These are phyloP conservation scores for Reinhardtius hippoglossoides DNA, from an alignment of 2,113 vertebrate species.

Conservation along the genomic window DNA sequence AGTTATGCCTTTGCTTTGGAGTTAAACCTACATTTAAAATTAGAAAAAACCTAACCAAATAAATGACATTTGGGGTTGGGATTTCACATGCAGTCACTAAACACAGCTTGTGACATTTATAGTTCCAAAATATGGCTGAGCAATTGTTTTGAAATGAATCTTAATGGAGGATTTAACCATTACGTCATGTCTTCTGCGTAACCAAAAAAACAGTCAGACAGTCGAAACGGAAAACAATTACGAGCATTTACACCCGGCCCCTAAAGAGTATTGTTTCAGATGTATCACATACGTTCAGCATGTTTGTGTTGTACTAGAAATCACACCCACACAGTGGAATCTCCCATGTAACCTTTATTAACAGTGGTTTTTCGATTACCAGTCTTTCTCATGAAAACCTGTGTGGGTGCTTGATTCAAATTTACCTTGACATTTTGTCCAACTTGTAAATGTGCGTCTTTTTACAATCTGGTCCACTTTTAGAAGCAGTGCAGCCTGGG, in stretches of 20 bases:
- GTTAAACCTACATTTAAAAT: not conserved
- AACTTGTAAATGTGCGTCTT: not conserved
- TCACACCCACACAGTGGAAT: conserved; percentile 29
- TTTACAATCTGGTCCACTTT: no score
- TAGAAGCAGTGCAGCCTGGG: no score
- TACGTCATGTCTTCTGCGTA: not conserved
- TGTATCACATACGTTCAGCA: not conserved
- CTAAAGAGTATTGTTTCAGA: not conserved
- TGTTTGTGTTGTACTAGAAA: not conserved
- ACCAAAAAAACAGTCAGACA: not conserved
- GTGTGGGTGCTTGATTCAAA: not conserved
- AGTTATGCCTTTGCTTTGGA: not conserved
- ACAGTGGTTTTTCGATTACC: not conserved
- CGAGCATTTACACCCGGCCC: not conserved
- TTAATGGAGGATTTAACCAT: not conserved
- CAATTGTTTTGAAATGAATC: conserved; percentile 15
- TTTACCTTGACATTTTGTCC: not conserved
- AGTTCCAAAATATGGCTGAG: not conserved
- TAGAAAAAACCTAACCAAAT: not conserved
- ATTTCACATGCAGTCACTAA: not conserved
- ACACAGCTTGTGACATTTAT: not conserved
- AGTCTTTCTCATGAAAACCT: not conserved
- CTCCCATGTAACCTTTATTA: conserved; percentile 14
- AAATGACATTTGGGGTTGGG: not conserved
- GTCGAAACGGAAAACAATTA: conserved; percentile 27